Conservation (phyloP, 2,113 vertebrate species). For the Argyrosomus japonicus region DNA sequence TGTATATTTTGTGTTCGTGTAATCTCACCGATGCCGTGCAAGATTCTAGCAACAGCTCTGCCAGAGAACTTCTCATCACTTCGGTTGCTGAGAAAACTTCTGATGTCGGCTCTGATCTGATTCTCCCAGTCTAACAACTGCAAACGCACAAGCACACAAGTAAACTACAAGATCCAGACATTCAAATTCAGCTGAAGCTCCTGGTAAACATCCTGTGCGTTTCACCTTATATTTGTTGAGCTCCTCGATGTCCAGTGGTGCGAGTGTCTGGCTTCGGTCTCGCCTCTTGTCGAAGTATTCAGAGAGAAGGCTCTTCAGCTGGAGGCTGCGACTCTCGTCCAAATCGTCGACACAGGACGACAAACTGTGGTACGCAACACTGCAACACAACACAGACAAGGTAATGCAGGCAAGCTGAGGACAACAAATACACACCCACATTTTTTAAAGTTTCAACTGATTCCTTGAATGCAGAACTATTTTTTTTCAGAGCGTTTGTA, state of each 20-base stretch:
- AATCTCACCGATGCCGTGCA: conserved; percentile 90
- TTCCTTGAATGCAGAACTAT: not conserved
- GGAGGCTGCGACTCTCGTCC: conserved; percentile 80
- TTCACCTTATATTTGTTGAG: conserved; percentile 77
- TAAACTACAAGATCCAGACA: not conserved
- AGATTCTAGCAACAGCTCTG: conserved; percentile 90
- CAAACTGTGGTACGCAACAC: conserved; percentile 85
- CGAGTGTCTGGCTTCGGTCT: conserved; percentile 41
- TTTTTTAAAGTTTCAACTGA: not conserved
- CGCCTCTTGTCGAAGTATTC: conserved; percentile 88
- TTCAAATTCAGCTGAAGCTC: not conserved
- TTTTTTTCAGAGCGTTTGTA: not conserved
- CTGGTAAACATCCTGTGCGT: not conserved
- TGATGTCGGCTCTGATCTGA: conserved; percentile 87
- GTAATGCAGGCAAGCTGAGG: no score
- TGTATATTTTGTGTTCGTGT: not conserved
- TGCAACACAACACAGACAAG: conserved; percentile 53
- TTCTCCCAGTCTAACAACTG: conserved; percentile 85
- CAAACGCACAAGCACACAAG: conserved; percentile 7
- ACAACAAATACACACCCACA: not conserved
- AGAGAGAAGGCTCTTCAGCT: conserved; percentile 85
- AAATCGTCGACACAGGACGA: conserved; percentile 80
- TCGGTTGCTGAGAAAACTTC: conserved; percentile 84
- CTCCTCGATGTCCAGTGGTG: conserved; percentile 64
- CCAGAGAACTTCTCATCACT: conserved; percentile 91